Base-by-base conservation (phyloP, 2,888 invertebrate species). In the Dione vanillae region DNA sequence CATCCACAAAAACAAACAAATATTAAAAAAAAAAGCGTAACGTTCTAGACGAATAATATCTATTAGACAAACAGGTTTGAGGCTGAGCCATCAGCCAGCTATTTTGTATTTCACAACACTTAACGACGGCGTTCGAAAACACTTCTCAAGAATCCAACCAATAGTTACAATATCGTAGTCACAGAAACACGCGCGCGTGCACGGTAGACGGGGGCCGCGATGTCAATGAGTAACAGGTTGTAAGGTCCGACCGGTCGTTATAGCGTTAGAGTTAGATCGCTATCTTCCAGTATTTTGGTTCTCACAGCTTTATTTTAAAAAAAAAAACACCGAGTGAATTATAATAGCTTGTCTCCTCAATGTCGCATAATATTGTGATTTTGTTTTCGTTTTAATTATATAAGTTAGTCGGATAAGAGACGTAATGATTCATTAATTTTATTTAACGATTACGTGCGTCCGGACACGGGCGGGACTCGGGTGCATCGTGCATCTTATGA, bases 61-160 rank as follows among this genome's bases (percentile, higher is more conserved):
- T 27, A 27, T 27, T 27, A 5, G 27, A 5, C 19, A 40, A 64
- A 64, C 64, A 7, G 47, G 64, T 64, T 64, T 40, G 40, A 19
- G 40, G 47, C 49, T 37, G 49, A 19, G 64, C 49, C 64, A 64
- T 37, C 49, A 47, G 12, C 49, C 37, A 47, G 49, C 16, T 64
- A 61, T 64, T 49, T 51, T 14, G 49, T 10, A 68, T 68, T 68
- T 68, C 68, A 68, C 68, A 68, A 68, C 61, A 68, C 51, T 61
- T 58, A 68, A 68, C 58, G 19, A 58, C 41, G 19, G 59, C 51
- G 56, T 43, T 16, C 37, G 37, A 7, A 11, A n/a, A 45, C 8
- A 41, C 45, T 56, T 56, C 14, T 27, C n/a, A 41, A 37, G 43
- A 35, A 52, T 41, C 35, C 16, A n/a, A 19, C 20, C 35, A 27